phyloP scores from a whole-genome alignment of 2,113 vertebrate species.

The Oenanthe oenanthe region DNA sequence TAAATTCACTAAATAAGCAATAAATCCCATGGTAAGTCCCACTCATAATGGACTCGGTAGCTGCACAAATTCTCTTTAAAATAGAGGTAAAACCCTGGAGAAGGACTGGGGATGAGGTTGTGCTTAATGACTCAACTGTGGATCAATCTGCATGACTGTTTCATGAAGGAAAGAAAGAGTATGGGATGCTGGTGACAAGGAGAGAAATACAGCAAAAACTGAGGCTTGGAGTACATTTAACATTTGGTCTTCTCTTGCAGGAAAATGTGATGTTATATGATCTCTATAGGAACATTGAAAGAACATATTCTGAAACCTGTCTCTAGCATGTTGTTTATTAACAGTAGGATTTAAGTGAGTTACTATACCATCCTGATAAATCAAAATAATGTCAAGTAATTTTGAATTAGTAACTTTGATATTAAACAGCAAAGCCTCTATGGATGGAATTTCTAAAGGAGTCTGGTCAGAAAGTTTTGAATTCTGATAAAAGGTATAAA shows the following conservation, averaged over 20 bases:
- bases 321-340: not conserved
- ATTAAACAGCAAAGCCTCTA: not conserved
- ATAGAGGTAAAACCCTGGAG: not conserved
- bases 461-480: not conserved
- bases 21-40: not conserved
- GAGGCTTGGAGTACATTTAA: not conserved
- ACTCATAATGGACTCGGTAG: not conserved
- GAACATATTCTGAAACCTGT: not conserved
- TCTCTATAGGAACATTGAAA: not conserved
- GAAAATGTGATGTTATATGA: not conserved
- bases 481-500: not conserved
- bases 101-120: not conserved
- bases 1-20: not conserved
- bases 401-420: not conserved
- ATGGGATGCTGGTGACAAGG: not conserved
- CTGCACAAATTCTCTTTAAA: not conserved
- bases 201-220: not conserved
- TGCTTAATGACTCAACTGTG: not conserved
- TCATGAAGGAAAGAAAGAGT: not conserved
- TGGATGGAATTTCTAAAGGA: not conserved
- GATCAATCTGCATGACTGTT: fast-evolving
- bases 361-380: not conserved
- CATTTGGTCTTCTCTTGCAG: not conserved
- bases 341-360: not conserved
- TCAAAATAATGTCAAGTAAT: not conserved